Evolutionary conservation across 2,888 invertebrate species (phyloP), one percentile per base, ranked within the genome.

Genomic region (Chymomyza caudatula): DNA sequence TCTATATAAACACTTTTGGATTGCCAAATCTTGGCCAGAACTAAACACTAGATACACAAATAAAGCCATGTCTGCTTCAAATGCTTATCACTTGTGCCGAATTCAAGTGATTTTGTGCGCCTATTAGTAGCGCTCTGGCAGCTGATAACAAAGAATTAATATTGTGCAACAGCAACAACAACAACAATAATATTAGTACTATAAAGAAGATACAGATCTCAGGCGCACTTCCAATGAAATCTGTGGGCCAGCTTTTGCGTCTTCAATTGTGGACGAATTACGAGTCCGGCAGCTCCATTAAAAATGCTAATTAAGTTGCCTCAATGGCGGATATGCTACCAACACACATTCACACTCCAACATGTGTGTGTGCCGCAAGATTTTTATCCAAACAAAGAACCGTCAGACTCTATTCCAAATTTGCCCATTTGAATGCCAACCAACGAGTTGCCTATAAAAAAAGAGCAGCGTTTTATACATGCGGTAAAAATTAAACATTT

Each of bases 251-350:
- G 20, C 19, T 60, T 61, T 71, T 63, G 52, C 70, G 67, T 69
- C 67, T 82, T 85, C 85, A 82, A 82, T 86, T 86, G 86, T 78
- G 70, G 79, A 63, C 5, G 68, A 73, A 64, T 83, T 85, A 80
- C 78, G 78, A 77, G 47, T 47, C 47, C 49, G 25, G 77, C 85
- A 85, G 86, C 71, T 85, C 85, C 86, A 86, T 86, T 83, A 86
- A 83, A 86, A 83, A 78, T 60, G 82, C 82, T 86, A 83, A 83
- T 83, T 86, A 86, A 83, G 82, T 83, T 83, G 85, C 85, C 77
- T 71, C 78, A 86, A 66, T 77, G 72, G 73, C 68, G 60, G 63
- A 53, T 69, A 15, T 20, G 52, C 23, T 13, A 20, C 44, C 5
- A 17, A 20, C 51, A 51, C 17, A 20, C 51, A 51, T 20, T 49